Evolutionary conservation across 2,113 vertebrate species (phyloP).

Genomic region (rat (Rattus norvegicus)): GRCr8 NC_086022.1:57340001-57340500

Average conservation of each 20-base stretch:
- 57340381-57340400: neutral
- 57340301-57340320: neutral
- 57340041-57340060: neutral
- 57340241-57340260: neutral
- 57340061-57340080: neutral
- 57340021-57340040: neutral
- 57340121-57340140: neutral
- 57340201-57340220: neutral
- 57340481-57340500: slow-evolving; percentile 47
- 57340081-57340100: neutral
- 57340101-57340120: neutral
- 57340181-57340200: neutral
- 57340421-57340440: neutral
- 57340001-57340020: neutral
- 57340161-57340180: neutral
- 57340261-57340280: neutral
- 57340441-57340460: neutral
- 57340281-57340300: neutral
- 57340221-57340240: neutral
- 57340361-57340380: neutral
- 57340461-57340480: neutral
- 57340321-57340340: neutral
- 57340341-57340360: neutral
- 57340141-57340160: neutral
- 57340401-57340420: neutral